phyloP scores from a whole-genome alignment of 2,113 vertebrate genomes.

The Strix aluco region DNA sequence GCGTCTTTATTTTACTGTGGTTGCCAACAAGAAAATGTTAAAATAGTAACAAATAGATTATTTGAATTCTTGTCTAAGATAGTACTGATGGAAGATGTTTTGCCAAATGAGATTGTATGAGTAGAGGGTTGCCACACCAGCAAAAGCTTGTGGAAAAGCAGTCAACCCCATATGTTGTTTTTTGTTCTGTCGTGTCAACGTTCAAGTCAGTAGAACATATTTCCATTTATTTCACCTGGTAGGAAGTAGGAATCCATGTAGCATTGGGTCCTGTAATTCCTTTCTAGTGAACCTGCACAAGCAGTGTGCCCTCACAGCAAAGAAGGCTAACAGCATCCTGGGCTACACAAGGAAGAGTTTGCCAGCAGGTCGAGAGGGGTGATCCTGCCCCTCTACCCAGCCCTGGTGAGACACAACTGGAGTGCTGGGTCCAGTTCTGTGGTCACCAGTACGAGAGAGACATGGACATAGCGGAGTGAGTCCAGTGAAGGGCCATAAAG shows the following conservation, averaged over 20 bases:
- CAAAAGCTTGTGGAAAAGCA: not conserved
- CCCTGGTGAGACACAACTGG: not conserved
- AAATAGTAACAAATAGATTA: constrained; percentile 13
- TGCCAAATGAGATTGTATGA: not conserved
- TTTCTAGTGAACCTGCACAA: not conserved
- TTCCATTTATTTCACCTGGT: not conserved
- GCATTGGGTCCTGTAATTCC: not conserved
- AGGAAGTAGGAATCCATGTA: not conserved
- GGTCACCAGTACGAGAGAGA: not conserved
- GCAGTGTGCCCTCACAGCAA: not conserved
- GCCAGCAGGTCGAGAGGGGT: rapidly evolving
- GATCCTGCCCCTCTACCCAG: not conserved
- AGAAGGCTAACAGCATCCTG: not conserved
- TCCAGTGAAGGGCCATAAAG: not conserved
- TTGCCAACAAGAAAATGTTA: not conserved
- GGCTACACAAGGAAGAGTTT: not conserved
- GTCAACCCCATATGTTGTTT: not conserved
- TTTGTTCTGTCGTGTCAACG: not conserved
- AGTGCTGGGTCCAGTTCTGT: not conserved
- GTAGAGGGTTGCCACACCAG: not conserved
- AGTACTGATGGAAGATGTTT: not conserved
- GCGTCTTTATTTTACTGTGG: not conserved
- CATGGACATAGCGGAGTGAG: too few species aligned
- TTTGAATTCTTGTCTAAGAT: constrained; percentile 21
- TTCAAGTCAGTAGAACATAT: not conserved